These are phyloP conservation scores for Mamestra configurata DNA, from an alignment of 1,140 invertebrate species.

Conservation along the genomic window DNA sequence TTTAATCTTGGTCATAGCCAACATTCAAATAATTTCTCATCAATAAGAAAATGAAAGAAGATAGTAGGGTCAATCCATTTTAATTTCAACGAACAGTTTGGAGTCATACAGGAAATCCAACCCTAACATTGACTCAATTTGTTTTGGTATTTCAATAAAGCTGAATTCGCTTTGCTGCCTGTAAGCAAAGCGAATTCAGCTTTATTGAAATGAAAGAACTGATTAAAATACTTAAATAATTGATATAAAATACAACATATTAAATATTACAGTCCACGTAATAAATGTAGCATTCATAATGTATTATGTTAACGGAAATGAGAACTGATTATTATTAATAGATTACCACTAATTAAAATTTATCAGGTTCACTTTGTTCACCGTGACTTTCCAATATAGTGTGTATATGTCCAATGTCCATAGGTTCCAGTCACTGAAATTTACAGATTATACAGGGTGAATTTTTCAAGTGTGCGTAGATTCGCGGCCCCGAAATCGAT, in stretches of 20 bases:
- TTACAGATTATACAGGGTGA: too few relatives aligned
- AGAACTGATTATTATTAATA: constrained; percentile 10
- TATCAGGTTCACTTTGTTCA: background rate
- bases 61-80: too few relatives aligned
- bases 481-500: too few relatives aligned
- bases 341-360: constrained; percentile 9
- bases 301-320: constrained; percentile 16
- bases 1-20: background rate
- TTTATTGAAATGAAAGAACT: too few relatives aligned
- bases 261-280: background rate
- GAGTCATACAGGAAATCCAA: too few relatives aligned
- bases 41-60: too few relatives aligned
- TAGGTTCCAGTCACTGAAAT: too few relatives aligned
- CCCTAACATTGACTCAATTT: background rate
- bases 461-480: too few relatives aligned
- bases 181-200: too few relatives aligned
- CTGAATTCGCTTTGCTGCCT: background rate
- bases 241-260: background rate
- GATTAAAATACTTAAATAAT: too few relatives aligned
- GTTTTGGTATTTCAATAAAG: constrained; percentile 5
- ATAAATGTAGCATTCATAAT: constrained; percentile 19
- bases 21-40: background rate
- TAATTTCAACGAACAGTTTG: too few relatives aligned
- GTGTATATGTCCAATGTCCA: too few relatives aligned
- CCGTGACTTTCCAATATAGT: background rate